These are phyloP conservation scores for Hecatera dysodea DNA, from an alignment of 2,888 invertebrate genomes.

Conservation along the genomic window DNA sequence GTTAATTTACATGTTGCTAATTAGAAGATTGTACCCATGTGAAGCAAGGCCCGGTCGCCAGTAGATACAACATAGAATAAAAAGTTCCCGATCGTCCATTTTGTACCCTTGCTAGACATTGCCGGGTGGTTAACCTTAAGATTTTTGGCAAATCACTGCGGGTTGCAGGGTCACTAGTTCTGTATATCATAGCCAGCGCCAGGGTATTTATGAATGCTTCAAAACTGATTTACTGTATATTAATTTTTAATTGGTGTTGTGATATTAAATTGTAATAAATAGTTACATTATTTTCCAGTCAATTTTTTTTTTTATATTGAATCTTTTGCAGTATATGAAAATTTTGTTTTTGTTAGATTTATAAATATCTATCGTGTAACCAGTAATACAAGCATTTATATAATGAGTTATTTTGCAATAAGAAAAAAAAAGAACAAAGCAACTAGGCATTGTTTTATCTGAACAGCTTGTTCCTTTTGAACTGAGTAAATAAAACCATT, in stretches of 20 bases:
- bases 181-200: not conserved
- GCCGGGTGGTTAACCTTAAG: too few relatives aligned
- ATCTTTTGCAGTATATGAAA: not conserved
- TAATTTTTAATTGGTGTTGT: not conserved
- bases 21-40: not conserved
- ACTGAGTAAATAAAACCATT: constrained; percentile 25
- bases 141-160: not conserved
- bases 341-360: not conserved
- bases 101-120: too few relatives aligned
- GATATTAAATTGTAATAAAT: constrained; percentile 15
- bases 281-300: constrained; percentile 1
- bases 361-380: too few relatives aligned
- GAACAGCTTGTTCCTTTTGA: not conserved
- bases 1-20: not conserved
- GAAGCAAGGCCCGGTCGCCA: not conserved
- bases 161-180: not conserved
- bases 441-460: too few relatives aligned
- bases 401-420: too few relatives aligned
- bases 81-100: too few relatives aligned
- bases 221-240: not conserved
- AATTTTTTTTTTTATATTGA: not conserved
- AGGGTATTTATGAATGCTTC: constrained; percentile 7
- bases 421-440: too few relatives aligned
- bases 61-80: too few relatives aligned
- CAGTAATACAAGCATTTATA: too few relatives aligned